Base-by-base conservation (phyloP, 1,140 invertebrate genomes). In the Eufriesea mexicana region DNA sequence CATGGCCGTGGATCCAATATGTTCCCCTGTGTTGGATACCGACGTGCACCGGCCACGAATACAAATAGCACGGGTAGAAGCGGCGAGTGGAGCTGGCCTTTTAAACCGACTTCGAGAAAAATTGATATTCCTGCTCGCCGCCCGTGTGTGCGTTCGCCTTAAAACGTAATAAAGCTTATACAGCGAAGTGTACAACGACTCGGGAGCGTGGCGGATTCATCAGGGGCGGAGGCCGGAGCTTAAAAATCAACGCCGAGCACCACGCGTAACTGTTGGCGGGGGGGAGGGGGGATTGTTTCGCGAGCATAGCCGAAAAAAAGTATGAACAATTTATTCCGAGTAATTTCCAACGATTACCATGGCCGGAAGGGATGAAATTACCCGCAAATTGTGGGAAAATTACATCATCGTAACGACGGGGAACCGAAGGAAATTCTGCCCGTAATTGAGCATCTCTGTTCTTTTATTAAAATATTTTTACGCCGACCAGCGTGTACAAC, bases 11-110 rank as follows among this genome's bases (percentile, higher is more conserved):
- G 75, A 88, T 88, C 75, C 86, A 88, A 88, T 85, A 88, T 83
- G 83, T 85, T 85, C 83, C 49, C 86, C 54, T 79, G 81, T 85
- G 84, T 87, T 87, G 72, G 83, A 88, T 85, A 79, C 78, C 67
- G n/a, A 82, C 66, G 67, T 87, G 79, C 62, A 88, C 25, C 75
- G 86, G 54, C 78, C 73, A 75, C 86, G 86, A 84, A 88, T 88
- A 87, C 82, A 84, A 87, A 87, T 84, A 81, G 66, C 62, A 45
- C 5, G 5, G 74, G 54, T 23, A 83, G 61, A 45, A 67, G 68
- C 64, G 64, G 59, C 70, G 85, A 86, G 68, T 51, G 25, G 51
- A 47, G 35, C 35, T 35, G 1, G 16, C 42, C 25, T 67, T 88
- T 87, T 71, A 84, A 84, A 80, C 62, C 49, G 61, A 61, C 68